phyloP scores from a whole-genome alignment of 2,113 vertebrate species.

The Oxygymnocypris stewartii region DNA sequence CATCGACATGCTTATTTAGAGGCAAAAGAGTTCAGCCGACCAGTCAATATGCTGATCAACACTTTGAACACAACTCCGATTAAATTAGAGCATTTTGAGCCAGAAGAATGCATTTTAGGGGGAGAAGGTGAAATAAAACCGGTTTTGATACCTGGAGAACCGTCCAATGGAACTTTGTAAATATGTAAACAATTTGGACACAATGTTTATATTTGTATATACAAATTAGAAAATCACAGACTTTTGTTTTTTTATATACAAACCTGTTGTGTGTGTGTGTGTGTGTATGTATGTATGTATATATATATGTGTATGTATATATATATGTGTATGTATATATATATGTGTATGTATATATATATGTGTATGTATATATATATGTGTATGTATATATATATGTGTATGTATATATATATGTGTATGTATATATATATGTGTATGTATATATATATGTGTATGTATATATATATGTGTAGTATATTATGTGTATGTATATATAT shows the following conservation, averaged over 20 bases:
- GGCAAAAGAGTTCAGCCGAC: not conserved
- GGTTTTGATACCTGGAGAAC: not conserved
- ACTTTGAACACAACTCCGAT: not conserved
- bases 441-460: too few relatives aligned
- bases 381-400: too few relatives aligned
- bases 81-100: conserved; percentile 15
- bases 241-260: not conserved
- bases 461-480: too few relatives aligned
- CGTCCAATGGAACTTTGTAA: not conserved
- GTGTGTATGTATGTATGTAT: too few relatives aligned
- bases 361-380: too few relatives aligned
- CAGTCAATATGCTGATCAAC: not conserved
- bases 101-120: not conserved
- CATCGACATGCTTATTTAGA: not conserved
- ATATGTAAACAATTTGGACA: not conserved
- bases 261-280: not conserved
- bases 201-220: not conserved
- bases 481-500: too few relatives aligned
- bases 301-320: too few relatives aligned
- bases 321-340: too few relatives aligned
- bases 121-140: not conserved
- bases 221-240: not conserved
- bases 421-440: too few relatives aligned
- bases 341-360: too few relatives aligned
- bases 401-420: too few relatives aligned